phyloP scores from a whole-genome alignment of 1,140 invertebrate species.

The Periplaneta americana region DNA sequence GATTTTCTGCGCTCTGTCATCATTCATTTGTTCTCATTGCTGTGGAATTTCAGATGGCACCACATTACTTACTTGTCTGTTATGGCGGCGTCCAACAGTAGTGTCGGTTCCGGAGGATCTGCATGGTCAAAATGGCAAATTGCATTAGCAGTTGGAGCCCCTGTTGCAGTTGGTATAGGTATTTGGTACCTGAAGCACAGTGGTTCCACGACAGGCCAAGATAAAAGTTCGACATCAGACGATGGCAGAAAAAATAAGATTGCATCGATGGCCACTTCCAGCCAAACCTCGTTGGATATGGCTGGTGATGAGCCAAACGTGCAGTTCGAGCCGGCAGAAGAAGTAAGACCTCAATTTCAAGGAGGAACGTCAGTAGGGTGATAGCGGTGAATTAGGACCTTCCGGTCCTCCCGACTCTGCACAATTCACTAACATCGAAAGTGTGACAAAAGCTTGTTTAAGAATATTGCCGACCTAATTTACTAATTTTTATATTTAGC shows the following conservation, averaged over 20 bases:
- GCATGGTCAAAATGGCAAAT: constrained; percentile 62
- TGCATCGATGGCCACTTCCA: neutral
- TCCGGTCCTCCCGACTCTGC: too few relatives aligned
- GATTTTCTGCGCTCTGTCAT: neutral
- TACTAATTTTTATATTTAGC: too few relatives aligned
- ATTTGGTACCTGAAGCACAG: constrained; percentile 63
- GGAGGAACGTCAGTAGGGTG: neutral
- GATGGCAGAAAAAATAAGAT: neutral
- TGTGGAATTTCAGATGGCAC: neutral
- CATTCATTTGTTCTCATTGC: neutral
- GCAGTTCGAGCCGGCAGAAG: neutral
- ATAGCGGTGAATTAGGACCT: too few relatives aligned
- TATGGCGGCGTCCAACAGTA: constrained; percentile 24
- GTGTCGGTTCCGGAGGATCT: constrained; percentile 6
- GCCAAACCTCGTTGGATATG: neutral
- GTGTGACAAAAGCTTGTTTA: too few relatives aligned
- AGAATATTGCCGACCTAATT: too few relatives aligned
- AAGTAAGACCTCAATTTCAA: neutral
- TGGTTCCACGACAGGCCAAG: neutral
- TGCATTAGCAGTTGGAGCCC: constrained; percentile 71
- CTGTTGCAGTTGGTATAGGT: constrained; percentile 72
- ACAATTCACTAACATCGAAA: too few relatives aligned
- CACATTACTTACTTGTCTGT: neutral
- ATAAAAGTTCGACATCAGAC: neutral
- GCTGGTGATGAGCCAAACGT: neutral